Evolutionary conservation across 2,888 invertebrate genomes (phyloP).

Genomic region (Camptogramma bilineatum): DNA sequence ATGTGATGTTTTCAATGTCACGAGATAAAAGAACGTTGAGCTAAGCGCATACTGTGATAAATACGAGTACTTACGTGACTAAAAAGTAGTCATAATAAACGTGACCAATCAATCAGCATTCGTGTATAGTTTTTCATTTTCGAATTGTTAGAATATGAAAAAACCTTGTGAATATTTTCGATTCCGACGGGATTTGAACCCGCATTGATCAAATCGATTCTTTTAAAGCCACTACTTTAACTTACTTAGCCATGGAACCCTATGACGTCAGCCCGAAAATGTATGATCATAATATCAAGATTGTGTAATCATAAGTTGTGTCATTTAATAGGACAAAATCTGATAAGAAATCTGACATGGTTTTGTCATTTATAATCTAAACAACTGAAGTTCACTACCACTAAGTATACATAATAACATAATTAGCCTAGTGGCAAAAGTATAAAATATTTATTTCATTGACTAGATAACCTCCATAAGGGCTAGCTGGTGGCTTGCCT

Average conservation of each 20-base stretch:
- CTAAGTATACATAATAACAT: too few relatives aligned
- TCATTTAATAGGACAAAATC: neutral
- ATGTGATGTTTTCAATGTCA: constrained; percentile 26
- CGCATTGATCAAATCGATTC: too few relatives aligned
- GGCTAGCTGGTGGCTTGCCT: neutral
- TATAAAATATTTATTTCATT: neutral
- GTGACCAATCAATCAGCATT: constrained; percentile 16
- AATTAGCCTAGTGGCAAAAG: too few relatives aligned
- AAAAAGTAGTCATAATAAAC: constrained; percentile 22
- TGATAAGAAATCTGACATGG: neutral
- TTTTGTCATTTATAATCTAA: neutral
- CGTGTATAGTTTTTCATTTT: too few relatives aligned
- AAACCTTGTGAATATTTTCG: too few relatives aligned
- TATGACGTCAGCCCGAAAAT: too few relatives aligned
- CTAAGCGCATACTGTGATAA: constrained; percentile 18
- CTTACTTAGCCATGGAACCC: too few relatives aligned
- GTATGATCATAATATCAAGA: too few relatives aligned
- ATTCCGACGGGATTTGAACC: too few relatives aligned
- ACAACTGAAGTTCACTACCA: too few relatives aligned
- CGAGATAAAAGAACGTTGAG: constrained; percentile 23
- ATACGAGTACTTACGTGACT: constrained; percentile 1
- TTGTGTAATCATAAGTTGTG: constrained; percentile 8
- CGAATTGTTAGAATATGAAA: too few relatives aligned
- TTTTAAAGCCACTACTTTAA: too few relatives aligned
- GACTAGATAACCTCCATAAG: neutral